phyloP scores from a whole-genome alignment of 2,113 vertebrate genomes.

The Artemisiospiza belli region DNA sequence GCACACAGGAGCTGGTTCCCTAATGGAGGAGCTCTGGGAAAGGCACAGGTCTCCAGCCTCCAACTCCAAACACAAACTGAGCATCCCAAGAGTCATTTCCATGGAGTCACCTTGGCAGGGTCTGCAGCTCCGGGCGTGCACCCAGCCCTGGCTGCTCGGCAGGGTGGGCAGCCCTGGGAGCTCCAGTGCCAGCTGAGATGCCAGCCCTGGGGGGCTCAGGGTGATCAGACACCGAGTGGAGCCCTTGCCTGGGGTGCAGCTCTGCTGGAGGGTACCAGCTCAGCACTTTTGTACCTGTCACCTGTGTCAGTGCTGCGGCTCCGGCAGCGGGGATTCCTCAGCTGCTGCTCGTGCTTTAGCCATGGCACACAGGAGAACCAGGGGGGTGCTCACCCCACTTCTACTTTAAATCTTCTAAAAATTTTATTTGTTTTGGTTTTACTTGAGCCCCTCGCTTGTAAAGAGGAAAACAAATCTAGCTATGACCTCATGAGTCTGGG shows the following conservation, averaged over 20 bases:
- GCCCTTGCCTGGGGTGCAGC: background rate
- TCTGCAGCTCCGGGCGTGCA: rapidly evolving
- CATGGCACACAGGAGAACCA: background rate
- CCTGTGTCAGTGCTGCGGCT: background rate
- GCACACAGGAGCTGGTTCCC: rapidly evolving
- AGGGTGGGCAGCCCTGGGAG: background rate
- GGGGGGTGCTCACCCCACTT: background rate
- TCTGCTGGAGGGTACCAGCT: background rate
- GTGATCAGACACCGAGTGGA: background rate
- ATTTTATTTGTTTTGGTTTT: background rate
- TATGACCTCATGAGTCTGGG: no score
- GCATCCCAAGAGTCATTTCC: background rate
- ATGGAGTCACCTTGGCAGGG: background rate
- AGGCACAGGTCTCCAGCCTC: background rate
- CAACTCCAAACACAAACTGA: rapidly evolving
- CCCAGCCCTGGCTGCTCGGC: background rate
- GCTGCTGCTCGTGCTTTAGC: background rate
- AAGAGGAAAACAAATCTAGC: background rate
- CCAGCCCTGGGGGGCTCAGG: background rate
- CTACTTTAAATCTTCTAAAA: background rate
- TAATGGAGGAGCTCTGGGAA: rapidly evolving
- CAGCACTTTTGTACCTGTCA: background rate
- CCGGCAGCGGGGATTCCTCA: rapidly evolving
- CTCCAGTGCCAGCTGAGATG: background rate
- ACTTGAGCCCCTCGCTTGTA: background rate